Evolutionary conservation across 2,888 invertebrate genomes (phyloP).

Genomic region (Leptarthrus brevirostris): DNA sequence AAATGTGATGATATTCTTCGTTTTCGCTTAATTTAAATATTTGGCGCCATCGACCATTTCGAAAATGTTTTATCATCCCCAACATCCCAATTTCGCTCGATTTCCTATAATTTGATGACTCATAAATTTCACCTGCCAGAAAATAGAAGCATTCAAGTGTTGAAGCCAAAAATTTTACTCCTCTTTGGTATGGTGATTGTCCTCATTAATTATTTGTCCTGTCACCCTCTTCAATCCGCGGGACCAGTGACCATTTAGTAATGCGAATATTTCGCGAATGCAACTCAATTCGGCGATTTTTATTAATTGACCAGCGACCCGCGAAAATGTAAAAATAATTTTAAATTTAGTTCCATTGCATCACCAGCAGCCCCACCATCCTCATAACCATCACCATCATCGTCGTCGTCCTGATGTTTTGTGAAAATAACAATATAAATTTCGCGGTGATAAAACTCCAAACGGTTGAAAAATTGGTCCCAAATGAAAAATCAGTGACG

Average conservation of each 20-base stretch:
- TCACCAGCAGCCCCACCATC: slow-evolving; percentile 1
- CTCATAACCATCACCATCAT: not conserved
- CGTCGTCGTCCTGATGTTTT: not conserved
- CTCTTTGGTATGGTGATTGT: slow-evolving; percentile 17
- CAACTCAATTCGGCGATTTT: not conserved
- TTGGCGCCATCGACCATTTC: slow-evolving; percentile 26
- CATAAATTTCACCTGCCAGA: slow-evolving; percentile 28
- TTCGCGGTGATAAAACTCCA: not conserved
- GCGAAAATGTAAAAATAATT: slow-evolving; percentile 14
- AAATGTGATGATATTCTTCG: too few relatives aligned
- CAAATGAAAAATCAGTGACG: not conserved
- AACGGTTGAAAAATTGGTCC: not conserved
- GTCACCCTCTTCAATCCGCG: not conserved
- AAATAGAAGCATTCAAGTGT: not conserved
- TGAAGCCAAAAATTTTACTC: slow-evolving; percentile 5
- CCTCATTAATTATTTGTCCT: slow-evolving; percentile 26
- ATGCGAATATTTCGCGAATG: not conserved
- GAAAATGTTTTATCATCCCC: not conserved
- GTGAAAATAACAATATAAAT: slow-evolving; percentile 10
- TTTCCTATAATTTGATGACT: slow-evolving; percentile 15
- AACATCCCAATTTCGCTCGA: not conserved
- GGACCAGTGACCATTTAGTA: not conserved
- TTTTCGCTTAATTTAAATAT: too few relatives aligned
- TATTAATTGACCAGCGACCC: not conserved
- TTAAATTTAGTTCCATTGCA: slow-evolving; percentile 29